Conservation (phyloP, 2,888 invertebrate species). For the Mermis nigrescens region DNA sequence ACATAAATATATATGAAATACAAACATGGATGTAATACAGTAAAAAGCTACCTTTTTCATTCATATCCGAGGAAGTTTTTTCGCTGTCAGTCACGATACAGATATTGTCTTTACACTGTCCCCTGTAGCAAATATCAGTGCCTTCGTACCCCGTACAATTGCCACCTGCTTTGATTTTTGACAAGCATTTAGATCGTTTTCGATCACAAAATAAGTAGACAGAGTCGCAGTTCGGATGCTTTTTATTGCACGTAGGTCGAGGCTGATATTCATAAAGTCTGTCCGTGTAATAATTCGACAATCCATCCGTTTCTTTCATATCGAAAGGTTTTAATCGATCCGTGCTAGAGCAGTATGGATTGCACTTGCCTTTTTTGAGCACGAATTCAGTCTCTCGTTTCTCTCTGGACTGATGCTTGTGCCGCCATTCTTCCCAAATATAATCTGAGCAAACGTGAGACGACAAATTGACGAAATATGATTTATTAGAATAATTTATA, state of each 20-base stretch:
- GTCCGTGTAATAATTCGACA: slow-evolving; percentile 1
- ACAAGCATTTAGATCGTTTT: slow-evolving; percentile 18
- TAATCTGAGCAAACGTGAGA: too few species aligned
- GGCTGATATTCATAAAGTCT: not conserved
- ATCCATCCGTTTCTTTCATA: slow-evolving; percentile 2
- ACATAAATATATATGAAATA: too few species aligned
- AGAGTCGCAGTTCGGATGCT: not conserved
- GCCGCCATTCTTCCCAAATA: not conserved
- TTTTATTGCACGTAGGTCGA: not conserved
- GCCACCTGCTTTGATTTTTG: slow-evolving; percentile 23
- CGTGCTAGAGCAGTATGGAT: not conserved
- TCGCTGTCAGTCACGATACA: too few species aligned
- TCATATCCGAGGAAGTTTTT: too few species aligned
- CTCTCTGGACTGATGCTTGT: not conserved
- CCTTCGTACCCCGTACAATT: slow-evolving; percentile 20
- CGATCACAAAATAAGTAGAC: slow-evolving; percentile 22
- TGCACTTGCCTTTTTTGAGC: not conserved
- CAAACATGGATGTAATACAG: too few species aligned
- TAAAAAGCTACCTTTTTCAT: too few species aligned
- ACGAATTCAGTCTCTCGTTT: not conserved
- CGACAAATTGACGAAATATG: too few species aligned
- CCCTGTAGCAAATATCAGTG: slow-evolving; percentile 20
- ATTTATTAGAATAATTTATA: too few species aligned
- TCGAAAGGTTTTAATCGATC: slow-evolving; percentile 9
- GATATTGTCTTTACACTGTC: too few species aligned